Percentiles rank a stretch among this genome's conserved stretches.
These are phyloP conservation scores for Acanthornis magna DNA, from an alignment of 2,797 vertebrate genomes.

Conservation along the genomic window DNA sequence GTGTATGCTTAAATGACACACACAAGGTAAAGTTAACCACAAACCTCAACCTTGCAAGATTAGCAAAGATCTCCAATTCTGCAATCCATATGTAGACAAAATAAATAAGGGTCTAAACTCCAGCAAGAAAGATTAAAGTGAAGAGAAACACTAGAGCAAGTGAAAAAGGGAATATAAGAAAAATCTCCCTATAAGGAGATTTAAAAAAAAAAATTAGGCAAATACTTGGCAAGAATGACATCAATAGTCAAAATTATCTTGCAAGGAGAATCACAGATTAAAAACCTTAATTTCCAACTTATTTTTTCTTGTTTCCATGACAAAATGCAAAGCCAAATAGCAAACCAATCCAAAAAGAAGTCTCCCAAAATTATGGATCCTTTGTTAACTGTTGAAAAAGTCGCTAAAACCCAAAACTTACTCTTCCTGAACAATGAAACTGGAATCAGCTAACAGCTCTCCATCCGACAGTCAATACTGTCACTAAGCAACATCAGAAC, in stretches of 20 bases:
- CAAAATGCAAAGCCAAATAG: not conserved
- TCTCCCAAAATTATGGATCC: not conserved
- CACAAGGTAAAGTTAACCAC: not conserved
- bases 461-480: not conserved
- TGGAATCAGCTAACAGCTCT: not conserved
- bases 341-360: not conserved
- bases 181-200: not conserved
- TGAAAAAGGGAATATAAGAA: not conserved
- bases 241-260: not conserved
- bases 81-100: not conserved
- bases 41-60: not conserved
- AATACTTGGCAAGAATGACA: not conserved
- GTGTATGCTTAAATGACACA: not conserved
- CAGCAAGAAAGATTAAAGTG: not conserved
- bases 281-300: not conserved
- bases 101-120: not conserved
- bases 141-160: not conserved
- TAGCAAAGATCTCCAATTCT: not conserved
- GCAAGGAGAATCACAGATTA: not conserved
- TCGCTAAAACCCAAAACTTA: not conserved
- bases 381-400: not conserved
- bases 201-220: not conserved
- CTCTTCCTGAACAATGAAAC: not conserved
- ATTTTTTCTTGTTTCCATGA: not conserved
- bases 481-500: not conserved